Conservation (phyloP, 92 coral and sea anemone species). For the Phymanthus crucifer region DNA sequence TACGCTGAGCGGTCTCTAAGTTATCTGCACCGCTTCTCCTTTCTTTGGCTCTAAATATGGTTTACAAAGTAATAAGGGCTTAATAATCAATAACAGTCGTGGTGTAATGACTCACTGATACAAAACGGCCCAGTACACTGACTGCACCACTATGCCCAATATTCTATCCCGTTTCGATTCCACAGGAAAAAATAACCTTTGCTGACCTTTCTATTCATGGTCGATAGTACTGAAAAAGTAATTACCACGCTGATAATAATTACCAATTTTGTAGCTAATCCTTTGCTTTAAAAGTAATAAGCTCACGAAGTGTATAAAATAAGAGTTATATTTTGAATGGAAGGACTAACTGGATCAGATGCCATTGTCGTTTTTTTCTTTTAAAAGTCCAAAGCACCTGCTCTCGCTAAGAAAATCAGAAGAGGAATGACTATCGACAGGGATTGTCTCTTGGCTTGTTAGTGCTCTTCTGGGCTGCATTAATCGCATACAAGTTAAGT, state of each 20-base stretch:
- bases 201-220: conserved; percentile 10
- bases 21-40: neutral
- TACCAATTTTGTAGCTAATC: conserved; percentile 22
- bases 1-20: conserved; percentile 12
- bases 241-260: conserved; percentile 12
- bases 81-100: conserved; percentile 10
- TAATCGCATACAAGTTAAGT: conserved; percentile 7
- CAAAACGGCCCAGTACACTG: too few relatives aligned
- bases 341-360: neutral
- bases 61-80: neutral
- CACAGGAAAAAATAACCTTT: neutral
- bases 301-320: neutral
- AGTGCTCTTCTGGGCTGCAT: neutral
- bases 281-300: neutral
- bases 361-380: neutral
- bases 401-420: neutral
- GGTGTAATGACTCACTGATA: neutral
- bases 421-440: neutral
- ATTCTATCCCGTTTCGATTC: neutral
- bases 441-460: neutral
- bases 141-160: too few relatives aligned
- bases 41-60: neutral
- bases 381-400: neutral
- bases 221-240: conserved; percentile 6
- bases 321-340: neutral